phyloP scores from a whole-genome alignment of 2,797 vertebrate genomes.

The Pelobates cultripes region DNA sequence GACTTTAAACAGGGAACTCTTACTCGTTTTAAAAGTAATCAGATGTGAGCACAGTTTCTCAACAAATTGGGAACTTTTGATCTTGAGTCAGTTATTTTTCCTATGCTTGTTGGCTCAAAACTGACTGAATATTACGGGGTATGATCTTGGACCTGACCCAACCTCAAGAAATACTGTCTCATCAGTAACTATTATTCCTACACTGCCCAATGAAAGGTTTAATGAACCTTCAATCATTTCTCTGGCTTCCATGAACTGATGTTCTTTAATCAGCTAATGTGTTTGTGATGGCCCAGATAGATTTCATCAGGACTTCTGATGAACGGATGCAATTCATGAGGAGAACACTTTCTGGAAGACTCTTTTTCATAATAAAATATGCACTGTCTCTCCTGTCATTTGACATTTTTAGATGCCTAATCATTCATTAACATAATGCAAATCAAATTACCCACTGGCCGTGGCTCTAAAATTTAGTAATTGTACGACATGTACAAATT shows the following conservation, averaged over 20 bases:
- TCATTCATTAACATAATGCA: neutral
- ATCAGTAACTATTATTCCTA: neutral
- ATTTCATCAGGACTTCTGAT: neutral
- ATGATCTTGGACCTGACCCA: neutral
- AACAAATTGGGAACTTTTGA: conserved; percentile 44
- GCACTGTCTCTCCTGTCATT: neutral
- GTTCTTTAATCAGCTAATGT: conserved; percentile 19
- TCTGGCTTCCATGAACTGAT: neutral
- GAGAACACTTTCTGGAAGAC: neutral
- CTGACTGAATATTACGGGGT: neutral
- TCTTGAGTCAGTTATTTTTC: conserved; percentile 26
- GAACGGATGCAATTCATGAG: neutral
- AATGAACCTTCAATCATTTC: neutral
- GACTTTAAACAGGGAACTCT: conserved; percentile 43
- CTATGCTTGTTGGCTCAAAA: neutral
- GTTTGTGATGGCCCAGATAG: conserved; percentile 3
- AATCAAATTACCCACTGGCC: neutral
- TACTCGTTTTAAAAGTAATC: conserved; percentile 45
- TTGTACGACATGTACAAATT: neutral
- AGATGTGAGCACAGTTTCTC: conserved; percentile 38
- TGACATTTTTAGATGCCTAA: neutral
- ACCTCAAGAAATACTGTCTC: neutral
- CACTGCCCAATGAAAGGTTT: neutral
- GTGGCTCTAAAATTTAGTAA: neutral
- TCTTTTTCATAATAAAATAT: neutral